Evolutionary conservation across 2,797 vertebrate genomes (phyloP), one percentile per base, ranked within the genome.

Genomic region (Mycteria americana): DNA sequence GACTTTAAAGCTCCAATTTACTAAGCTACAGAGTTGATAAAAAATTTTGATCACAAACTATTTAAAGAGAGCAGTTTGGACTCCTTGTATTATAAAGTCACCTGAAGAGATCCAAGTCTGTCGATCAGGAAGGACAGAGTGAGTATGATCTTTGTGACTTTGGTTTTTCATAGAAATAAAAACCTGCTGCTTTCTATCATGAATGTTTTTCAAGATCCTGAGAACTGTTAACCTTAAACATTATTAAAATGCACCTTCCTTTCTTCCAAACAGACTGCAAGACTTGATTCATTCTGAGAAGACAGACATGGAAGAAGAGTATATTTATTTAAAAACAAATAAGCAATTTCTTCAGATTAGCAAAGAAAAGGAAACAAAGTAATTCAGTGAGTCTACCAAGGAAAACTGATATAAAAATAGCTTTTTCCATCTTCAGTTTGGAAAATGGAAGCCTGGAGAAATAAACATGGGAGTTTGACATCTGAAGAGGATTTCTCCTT

Each of bases 391-490:
- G 53, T 54, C 84, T 83, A 60, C 50, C 51, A 64, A 65, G 89
- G 77, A 75, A 85, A 89, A 81, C 3, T 7, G 53, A 85, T 73
- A 60, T 60, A 73, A 88, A 94, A 83, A 37, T 15, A 90, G 73
- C 45, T 62, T 80, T 85, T 85, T 74, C 85, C 69, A 79, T 73
- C 93, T 89, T 91, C 72, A 41, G 25, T 83, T 96, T 89, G 41
- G 56, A 88, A 84, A 83, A 85, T 60, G 43, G 85, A 86, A 88
- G 81, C 76, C 64, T 91, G 62, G 75, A 94, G 85, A 93, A 93
- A 92, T 77, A 92, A 85, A 63, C 17, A 54, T 46, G 13, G 13
- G 43, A 88, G 53, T 85, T 85, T 92, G 82, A 92, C 85, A 91
- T 43, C 17, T 56, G 53, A 94, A 88, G 92, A 93, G 35, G 74